phyloP scores from a whole-genome alignment of 2,113 vertebrate species.

The Spea multiplicata region DNA sequence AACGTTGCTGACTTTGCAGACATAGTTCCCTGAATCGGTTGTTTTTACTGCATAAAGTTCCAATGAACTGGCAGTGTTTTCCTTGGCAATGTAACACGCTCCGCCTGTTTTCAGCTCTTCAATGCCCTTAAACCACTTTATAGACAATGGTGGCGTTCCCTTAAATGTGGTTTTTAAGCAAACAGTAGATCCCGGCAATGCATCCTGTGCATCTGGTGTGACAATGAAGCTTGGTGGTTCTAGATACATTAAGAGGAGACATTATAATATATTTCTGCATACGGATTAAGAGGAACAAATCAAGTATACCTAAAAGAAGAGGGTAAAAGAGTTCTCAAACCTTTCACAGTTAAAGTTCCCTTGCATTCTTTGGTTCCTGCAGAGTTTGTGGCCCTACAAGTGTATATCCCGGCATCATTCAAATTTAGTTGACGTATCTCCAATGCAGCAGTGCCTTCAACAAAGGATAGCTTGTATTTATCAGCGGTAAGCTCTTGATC shows the following conservation, averaged over 20 bases:
- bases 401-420: constrained; percentile 84
- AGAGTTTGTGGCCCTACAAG: constrained; percentile 87
- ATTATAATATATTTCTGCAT: constrained; percentile 10
- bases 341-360: constrained; percentile 90
- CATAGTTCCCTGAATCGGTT: constrained; percentile 82
- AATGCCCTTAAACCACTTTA: constrained; percentile 90
- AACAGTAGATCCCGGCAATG: constrained; percentile 81
- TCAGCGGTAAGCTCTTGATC: constrained; percentile 75
- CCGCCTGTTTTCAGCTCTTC: constrained; percentile 84
- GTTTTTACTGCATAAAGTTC: constrained; percentile 88
- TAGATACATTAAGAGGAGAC: constrained; percentile 69
- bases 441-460: constrained; percentile 82
- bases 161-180: constrained; percentile 81
- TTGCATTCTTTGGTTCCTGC: constrained; percentile 90
- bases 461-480: constrained; percentile 78
- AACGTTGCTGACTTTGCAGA: constrained; percentile 86
- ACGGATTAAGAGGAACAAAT: constrained; percentile 38
- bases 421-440: constrained; percentile 78
- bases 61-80: constrained; percentile 80
- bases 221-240: constrained; percentile 86
- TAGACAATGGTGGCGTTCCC: constrained; percentile 81
- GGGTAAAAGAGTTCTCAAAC: constrained; percentile 63
- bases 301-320: constrained; percentile 22
- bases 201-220: constrained; percentile 80
- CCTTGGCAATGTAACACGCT: constrained; percentile 88